Base-by-base conservation (phyloP, 2,888 invertebrate genomes). In the Sphaerophoria taeniata region DNA sequence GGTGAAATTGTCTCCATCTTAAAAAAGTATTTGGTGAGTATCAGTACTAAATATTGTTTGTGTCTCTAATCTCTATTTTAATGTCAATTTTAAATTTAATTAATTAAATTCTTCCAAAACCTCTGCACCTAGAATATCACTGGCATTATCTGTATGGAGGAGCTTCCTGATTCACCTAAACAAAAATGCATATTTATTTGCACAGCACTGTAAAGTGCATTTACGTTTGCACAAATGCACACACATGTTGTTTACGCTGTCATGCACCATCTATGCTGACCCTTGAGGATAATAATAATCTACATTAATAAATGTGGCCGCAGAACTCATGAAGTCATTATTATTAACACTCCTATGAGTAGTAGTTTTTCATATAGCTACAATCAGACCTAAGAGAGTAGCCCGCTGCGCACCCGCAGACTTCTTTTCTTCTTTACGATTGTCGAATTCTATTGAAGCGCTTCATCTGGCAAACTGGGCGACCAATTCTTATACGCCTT, bases 281-380 rank as follows among this genome's bases (percentile, higher is more conserved):
- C 81, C 81, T 85, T 85, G 53, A 81, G 81, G 85, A 80, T 85
- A 70, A 76, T n/a, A n/a, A n/a, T 85, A 72, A 85, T 85, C 85
- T 77, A 73, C 81, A 69, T 77, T 81, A 77, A 85, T 76, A 85
- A 81, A 85, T 85, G 81, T 73, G 76, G 77, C 85, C 85, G 70
- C 81, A 85, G 81, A 85, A 77, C 81, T 81, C 85, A 85, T 85
- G 85, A 85, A 85, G 81, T 85, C 81, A 85, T 85, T 85, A 85
- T 79, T 84, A 84, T 84, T 84, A 75, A 77, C 81, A 85, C 81
- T 85, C 70, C 81, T 73, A 73, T 36, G 77, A 85, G 85, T 85
- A 81, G 85, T 76, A 69, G 85, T 85, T 70, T 85, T 81, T 85
- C 81, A 81, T 76, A 67, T 53, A 76, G 39, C 7, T 51, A 24